These are phyloP conservation scores for Lates japonicus DNA, from an alignment of 2,797 vertebrate species.

Conservation along the genomic window DNA sequence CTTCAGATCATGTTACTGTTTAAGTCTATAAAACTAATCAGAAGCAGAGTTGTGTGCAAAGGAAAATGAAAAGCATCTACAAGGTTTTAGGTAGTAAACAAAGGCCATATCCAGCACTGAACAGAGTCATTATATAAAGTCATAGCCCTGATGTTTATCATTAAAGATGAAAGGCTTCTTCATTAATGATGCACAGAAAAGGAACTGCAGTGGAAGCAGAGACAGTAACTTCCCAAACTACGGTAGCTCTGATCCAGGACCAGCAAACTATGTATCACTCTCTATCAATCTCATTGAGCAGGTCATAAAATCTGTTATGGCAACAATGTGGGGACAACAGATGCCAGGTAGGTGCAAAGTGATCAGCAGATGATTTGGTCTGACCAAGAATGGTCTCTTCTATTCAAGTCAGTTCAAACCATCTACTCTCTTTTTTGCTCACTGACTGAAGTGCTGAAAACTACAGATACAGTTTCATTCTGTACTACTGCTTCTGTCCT, in stretches of 20 bases:
- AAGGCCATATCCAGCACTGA: not conserved
- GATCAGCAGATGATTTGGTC: not conserved
- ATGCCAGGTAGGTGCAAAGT: not conserved
- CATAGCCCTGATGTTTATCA: not conserved
- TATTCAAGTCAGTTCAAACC: not conserved
- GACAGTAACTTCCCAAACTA: not conserved
- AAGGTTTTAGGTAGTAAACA: slow-evolving; percentile 10
- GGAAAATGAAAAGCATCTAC: not conserved
- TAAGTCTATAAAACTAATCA: slow-evolving; percentile 7
- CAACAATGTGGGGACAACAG: not conserved
- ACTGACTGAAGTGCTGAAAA: not conserved
- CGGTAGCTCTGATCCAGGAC: not conserved
- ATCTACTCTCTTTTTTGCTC: not conserved
- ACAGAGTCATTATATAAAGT: not conserved
- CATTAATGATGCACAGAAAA: not conserved
- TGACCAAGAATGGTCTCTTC: not conserved
- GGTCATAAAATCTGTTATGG: not conserved
- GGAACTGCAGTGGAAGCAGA: not conserved
- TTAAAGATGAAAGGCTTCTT: slow-evolving; percentile 3
- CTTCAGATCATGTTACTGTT: not conserved
- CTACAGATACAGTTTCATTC: not conserved
- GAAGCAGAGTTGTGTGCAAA: slow-evolving; percentile 23
- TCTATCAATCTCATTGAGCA: not conserved
- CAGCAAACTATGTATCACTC: not conserved
- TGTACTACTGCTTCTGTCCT: not conserved